These are phyloP conservation scores for Paracanthobrama guichenoti DNA, from an alignment of 2,113 vertebrate species.

Conservation along the genomic window DNA sequence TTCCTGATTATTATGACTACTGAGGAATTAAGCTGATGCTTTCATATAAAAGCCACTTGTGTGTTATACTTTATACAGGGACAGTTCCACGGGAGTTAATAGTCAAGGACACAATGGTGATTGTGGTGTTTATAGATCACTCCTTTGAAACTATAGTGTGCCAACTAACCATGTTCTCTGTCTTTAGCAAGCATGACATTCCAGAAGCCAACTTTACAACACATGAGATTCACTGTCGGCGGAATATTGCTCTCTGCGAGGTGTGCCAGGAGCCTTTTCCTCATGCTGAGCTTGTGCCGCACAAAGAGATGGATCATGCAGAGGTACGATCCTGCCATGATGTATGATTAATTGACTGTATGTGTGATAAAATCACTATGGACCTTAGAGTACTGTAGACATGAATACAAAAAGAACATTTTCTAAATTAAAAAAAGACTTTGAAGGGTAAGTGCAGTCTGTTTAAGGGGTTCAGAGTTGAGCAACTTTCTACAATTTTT, in stretches of 20 bases:
- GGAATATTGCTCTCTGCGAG: conserved; percentile 87
- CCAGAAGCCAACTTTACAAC: conserved; percentile 90
- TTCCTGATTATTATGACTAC: background rate
- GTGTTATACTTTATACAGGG: background rate
- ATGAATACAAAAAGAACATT: background rate
- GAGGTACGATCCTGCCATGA: conserved; percentile 69
- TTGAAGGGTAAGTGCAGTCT: too few species aligned
- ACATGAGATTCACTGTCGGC: conserved; percentile 93
- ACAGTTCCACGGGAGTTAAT: background rate
- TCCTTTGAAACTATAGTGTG: background rate
- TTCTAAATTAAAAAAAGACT: too few species aligned
- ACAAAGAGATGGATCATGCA: conserved; percentile 84
- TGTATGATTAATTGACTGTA: background rate
- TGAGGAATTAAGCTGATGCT: background rate
- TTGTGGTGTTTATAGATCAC: background rate
- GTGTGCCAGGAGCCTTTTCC: conserved; percentile 89
- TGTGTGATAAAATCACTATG: background rate
- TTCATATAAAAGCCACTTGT: background rate
- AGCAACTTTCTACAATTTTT: too few species aligned
- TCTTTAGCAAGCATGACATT: conserved; percentile 87
- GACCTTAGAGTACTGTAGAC: background rate
- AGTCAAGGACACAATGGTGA: background rate
- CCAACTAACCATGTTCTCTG: background rate
- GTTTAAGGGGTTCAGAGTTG: too few species aligned
- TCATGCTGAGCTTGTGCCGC: conserved; percentile 82